Evolutionary conservation across 2,888 invertebrate genomes (phyloP).

Genomic region (Gandaritis pyraliata): DNA sequence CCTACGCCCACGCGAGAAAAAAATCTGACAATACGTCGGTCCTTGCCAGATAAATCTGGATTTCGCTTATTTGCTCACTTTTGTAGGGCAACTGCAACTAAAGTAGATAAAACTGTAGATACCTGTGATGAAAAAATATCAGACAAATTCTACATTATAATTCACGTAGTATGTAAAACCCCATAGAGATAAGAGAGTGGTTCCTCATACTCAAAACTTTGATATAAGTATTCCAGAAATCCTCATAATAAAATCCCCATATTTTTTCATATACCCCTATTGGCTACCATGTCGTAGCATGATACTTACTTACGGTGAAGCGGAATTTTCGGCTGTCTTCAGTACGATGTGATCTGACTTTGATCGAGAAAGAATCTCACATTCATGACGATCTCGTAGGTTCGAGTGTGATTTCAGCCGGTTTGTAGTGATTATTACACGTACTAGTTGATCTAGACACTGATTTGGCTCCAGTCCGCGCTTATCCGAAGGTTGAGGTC

Average conservation of each 20-base stretch:
- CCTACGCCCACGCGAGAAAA: slow-evolving; percentile 8
- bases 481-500: slow-evolving; percentile 28
- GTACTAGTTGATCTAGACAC: slow-evolving; percentile 20
- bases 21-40: slow-evolving; percentile 20
- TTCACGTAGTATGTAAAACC: neutral
- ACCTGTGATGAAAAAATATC: neutral
- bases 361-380: neutral
- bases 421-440: slow-evolving; percentile 6
- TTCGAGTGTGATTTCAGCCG: neutral
- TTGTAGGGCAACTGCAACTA: slow-evolving; percentile 12
- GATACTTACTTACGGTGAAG: too few species aligned
- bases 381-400: neutral
- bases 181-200: neutral
- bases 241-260: too few species aligned
- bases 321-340: too few species aligned
- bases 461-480: slow-evolving; percentile 26
- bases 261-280: too few species aligned
- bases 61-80: slow-evolving; percentile 10
- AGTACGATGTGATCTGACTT: too few species aligned
- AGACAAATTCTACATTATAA: neutral
- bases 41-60: slow-evolving; percentile 22
- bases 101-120: slow-evolving; percentile 3
- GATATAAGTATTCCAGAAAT: too few species aligned
- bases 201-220: neutral
- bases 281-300: too few species aligned